These are phyloP conservation scores for Seriola rivoliana DNA, from an alignment of 2,113 vertebrate genomes.

Conservation along the genomic window DNA sequence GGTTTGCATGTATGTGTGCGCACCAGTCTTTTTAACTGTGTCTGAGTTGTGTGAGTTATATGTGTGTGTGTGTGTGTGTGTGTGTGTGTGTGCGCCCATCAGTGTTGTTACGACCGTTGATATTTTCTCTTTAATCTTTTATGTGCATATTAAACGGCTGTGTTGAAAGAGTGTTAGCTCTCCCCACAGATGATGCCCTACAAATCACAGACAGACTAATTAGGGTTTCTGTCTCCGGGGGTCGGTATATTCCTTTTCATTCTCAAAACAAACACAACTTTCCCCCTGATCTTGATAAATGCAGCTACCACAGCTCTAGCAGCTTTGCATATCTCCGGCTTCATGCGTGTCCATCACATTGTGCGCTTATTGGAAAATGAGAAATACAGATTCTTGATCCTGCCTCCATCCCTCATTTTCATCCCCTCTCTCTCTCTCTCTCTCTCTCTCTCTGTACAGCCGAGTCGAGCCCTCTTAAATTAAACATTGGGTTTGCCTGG, in stretches of 20 bases:
- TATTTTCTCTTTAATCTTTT: constrained; percentile 78
- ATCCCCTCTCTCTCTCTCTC: constrained; percentile 6
- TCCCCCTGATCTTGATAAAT: constrained; percentile 35
- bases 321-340: not conserved
- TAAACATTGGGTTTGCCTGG: constrained; percentile 29
- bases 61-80: not conserved
- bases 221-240: constrained; percentile 55
- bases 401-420: not conserved
- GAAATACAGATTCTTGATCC: not conserved
- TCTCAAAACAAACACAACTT: constrained; percentile 64
- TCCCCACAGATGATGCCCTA: constrained; percentile 65
- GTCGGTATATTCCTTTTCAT: constrained; percentile 41
- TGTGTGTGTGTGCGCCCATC: constrained; percentile 10
- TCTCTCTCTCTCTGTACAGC: not conserved
- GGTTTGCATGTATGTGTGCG: not conserved
- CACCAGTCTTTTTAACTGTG: not conserved
- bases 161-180: constrained; percentile 53
- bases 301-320: not conserved
- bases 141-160: constrained; percentile 76
- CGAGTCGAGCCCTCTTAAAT: not conserved
- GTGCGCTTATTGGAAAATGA: not conserved
- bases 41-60: not conserved
- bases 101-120: constrained; percentile 50
- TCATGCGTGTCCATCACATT: not conserved
- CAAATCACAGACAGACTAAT: constrained; percentile 75